phyloP scores from a whole-genome alignment of 2,888 invertebrate species.

The Drosophila engyochracea region DNA sequence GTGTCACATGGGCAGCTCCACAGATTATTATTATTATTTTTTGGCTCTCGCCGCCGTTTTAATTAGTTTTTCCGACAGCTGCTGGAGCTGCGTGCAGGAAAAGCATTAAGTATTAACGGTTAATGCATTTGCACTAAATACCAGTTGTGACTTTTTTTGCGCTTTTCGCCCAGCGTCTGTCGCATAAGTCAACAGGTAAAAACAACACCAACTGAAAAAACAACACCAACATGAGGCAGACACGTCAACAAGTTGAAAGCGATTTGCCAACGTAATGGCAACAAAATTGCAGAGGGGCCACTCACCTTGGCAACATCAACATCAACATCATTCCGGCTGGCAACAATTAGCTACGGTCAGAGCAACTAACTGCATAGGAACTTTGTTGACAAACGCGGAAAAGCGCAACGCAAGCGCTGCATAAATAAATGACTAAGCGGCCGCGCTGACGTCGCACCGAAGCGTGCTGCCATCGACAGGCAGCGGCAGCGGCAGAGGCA shows the following conservation, averaged over 20 bases:
- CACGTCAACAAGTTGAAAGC: slow-evolving; percentile 50
- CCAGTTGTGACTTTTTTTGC: slow-evolving; percentile 39
- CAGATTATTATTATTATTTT: slow-evolving; percentile 19
- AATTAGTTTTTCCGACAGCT: slow-evolving; percentile 58
- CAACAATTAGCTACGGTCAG: slow-evolving; percentile 57
- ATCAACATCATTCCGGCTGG: slow-evolving; percentile 22
- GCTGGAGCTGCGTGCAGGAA: slow-evolving; percentile 39
- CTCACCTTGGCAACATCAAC: slow-evolving; percentile 67
- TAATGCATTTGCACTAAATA: slow-evolving; percentile 61
- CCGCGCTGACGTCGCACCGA: slow-evolving; percentile 35
- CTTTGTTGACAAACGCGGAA: slow-evolving; percentile 69
- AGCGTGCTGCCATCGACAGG: slow-evolving; percentile 52
- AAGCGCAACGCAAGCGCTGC: slow-evolving; percentile 37
- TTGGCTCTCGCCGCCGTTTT: slow-evolving; percentile 22
- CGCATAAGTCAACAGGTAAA: slow-evolving; percentile 8
- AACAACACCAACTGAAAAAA: slow-evolving; percentile 22
- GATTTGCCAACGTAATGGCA: slow-evolving; percentile 59
- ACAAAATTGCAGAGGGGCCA: slow-evolving; percentile 61
- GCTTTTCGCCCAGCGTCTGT: slow-evolving; percentile 24
- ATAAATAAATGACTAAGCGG: slow-evolving; percentile 60
- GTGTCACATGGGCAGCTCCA: slow-evolving; percentile 49
- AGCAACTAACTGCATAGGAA: slow-evolving; percentile 40
- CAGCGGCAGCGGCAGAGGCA: slow-evolving; percentile 21
- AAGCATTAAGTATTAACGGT: slow-evolving; percentile 59
- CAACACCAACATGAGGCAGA: slow-evolving; percentile 3